Evolutionary conservation across 2,888 invertebrate species (phyloP).

Genomic region (Bugula neritina): DNA sequence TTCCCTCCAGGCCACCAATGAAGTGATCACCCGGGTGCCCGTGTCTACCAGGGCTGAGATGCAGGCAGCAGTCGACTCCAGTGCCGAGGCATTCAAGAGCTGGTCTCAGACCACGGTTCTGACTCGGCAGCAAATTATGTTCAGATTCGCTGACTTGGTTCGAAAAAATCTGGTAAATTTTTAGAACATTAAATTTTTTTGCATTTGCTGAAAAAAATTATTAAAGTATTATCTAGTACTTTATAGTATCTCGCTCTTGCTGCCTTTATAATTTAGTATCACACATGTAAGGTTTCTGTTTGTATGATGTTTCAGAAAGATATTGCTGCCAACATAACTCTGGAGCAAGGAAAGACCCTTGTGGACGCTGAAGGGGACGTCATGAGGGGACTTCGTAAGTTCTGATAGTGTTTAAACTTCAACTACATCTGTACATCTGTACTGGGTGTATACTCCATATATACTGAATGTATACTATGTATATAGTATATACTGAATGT

Average conservation of each 20-base stretch:
- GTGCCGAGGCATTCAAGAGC: slow-evolving; percentile 70
- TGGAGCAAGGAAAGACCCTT: slow-evolving; percentile 94
- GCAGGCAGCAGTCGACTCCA: slow-evolving; percentile 77
- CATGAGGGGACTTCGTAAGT: slow-evolving; percentile 88
- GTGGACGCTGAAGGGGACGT: slow-evolving; percentile 98
- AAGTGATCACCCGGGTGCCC: slow-evolving; percentile 71
- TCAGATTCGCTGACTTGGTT: slow-evolving; percentile 76
- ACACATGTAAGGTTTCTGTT: no score
- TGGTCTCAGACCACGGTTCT: slow-evolving; percentile 90
- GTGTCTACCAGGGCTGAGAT: slow-evolving; percentile 82
- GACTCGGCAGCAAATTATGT: slow-evolving; percentile 86
- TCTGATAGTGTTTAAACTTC: slow-evolving; percentile 23
- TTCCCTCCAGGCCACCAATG: slow-evolving; percentile 57
- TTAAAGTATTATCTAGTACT: no score
- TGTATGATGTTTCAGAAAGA: slow-evolving; percentile 63
- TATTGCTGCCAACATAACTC: slow-evolving; percentile 82
- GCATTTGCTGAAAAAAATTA: no score
- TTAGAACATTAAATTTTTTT: no score
- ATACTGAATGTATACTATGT: background rate
- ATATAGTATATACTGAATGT: background rate
- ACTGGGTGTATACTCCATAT: no score
- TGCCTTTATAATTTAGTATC: no score
- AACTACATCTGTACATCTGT: no score
- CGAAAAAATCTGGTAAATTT: slow-evolving; percentile 69
- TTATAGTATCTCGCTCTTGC: no score